Evolutionary conservation across 2,888 invertebrate genomes (phyloP).

Genomic region (Therioaphis trifolii): DNA sequence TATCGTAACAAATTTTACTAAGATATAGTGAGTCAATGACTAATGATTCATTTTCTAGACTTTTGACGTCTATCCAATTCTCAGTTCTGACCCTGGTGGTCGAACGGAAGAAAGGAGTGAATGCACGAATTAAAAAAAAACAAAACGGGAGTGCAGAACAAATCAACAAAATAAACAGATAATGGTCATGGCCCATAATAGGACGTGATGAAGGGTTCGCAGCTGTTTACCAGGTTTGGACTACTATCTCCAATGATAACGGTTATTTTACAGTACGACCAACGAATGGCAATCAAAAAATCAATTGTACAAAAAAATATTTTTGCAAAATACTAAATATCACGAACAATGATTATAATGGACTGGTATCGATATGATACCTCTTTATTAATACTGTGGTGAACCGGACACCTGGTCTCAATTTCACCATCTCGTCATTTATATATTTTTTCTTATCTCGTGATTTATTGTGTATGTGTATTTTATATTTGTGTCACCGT

Average conservation of each 20-base stretch:
- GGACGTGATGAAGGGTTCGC: neutral
- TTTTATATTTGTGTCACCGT: no score
- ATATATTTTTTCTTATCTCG: no score
- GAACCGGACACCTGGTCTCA: no score
- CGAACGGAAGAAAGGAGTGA: neutral
- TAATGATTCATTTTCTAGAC: slow-evolving; percentile 13
- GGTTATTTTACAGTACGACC: slow-evolving; percentile 24
- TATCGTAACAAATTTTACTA: neutral
- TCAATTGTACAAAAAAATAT: no score
- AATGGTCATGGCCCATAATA: neutral
- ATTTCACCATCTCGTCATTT: no score
- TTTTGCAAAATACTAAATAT: no score
- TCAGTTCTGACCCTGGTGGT: neutral
- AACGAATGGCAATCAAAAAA: neutral
- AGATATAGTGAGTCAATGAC: neutral
- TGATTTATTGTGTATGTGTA: no score
- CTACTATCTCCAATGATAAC: slow-evolving; percentile 39
- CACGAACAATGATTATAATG: no score
- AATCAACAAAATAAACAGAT: slow-evolving; percentile 53
- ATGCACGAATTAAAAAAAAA: slow-evolving; percentile 5
- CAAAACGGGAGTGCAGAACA: slow-evolving; percentile 33
- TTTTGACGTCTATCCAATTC: slow-evolving; percentile 48
- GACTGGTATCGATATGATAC: no score
- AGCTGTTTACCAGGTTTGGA: slow-evolving; percentile 41
- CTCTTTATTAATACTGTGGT: no score